These are phyloP conservation scores for Octopus sinensis DNA, from an alignment of 1,140 invertebrate species.

Conservation along the genomic window DNA sequence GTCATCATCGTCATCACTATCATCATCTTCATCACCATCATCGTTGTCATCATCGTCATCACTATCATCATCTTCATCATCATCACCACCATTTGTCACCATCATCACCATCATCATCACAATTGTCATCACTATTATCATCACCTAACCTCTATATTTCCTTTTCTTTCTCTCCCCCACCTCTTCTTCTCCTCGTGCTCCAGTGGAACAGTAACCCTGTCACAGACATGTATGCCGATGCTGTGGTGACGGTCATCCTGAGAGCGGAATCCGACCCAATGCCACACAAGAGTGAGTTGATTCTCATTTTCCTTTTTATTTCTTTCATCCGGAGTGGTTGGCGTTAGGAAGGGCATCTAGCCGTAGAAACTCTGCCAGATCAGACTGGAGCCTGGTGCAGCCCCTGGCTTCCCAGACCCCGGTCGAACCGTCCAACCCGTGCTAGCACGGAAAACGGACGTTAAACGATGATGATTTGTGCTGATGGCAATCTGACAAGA, in stretches of 20 bases:
- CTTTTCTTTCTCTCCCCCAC: too few relatives aligned
- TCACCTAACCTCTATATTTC: too few relatives aligned
- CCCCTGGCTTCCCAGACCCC: neutral
- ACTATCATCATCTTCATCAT: too few relatives aligned
- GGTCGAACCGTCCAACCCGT: neutral
- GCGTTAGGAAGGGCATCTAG: too few relatives aligned
- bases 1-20: too few relatives aligned
- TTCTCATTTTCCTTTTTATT: neutral
- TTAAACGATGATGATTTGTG: neutral
- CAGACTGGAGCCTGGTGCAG: too few relatives aligned
- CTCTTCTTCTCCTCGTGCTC: constrained; percentile 33
- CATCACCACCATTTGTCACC: too few relatives aligned
- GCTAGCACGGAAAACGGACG: neutral
- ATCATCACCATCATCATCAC: too few relatives aligned
- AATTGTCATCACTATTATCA: too few relatives aligned
- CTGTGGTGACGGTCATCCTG: constrained; percentile 72
- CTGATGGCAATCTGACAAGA: neutral
- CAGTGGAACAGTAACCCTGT: constrained; percentile 91
- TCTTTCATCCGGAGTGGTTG: neutral
- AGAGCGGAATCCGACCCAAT: constrained; percentile 51
- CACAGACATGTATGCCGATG: constrained; percentile 97
- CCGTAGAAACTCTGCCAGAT: too few relatives aligned
- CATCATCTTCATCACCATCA: too few relatives aligned
- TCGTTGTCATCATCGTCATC: too few relatives aligned
- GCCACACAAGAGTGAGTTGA: constrained; percentile 42